Evolutionary conservation across 2,888 invertebrate genomes (phyloP), one percentile per base, ranked within the genome.

Genomic region (Oscheius onirici): DNA sequence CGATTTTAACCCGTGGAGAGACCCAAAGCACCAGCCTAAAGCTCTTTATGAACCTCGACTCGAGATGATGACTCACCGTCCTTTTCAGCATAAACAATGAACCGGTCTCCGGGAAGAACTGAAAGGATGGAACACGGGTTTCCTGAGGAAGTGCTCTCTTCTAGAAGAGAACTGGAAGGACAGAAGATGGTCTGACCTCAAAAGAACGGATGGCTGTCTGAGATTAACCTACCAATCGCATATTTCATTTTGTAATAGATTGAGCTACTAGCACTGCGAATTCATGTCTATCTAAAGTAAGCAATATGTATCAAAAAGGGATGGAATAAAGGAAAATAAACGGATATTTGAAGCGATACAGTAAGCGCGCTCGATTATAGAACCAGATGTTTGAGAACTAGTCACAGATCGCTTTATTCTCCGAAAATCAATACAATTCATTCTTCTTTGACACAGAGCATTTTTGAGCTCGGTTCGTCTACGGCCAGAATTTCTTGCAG

Each of bases 21-120:
- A 68, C 10, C 74, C 74, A 41, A 43, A 74, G 15, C 69, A 71
- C 74, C 74, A 74, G 13, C 72, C 72, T 72, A 44, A 22, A 55
- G 51, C 11, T 15, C 24, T 11, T 15, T 24, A 1, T 43, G 43
- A n/a, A 15, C 44, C 22, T 15, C 41, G 22, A 10, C 15, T 22
- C 3, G 10, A 2, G 28, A 13, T 10, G 11, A 17, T 69, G 26
- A 57, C 65, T 58, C 26, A 75, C 75, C 75, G n/a, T 70, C 71
- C 24, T 70, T 52, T 54, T 72, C 68, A 11, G 70, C 67, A 11
- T 57, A 28, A 13, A 75, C 52, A 24, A 52, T 17, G 22, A 75
- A 13, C n/a, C 69, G 43, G 51, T 75, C 75, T 2, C 75, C 75
- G 11, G 73, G 28, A 13, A 65, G 41, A 3, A 75, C 52, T 20